phyloP scores from a whole-genome alignment of 2,888 invertebrate genomes.

The Sesamia inferens region DNA sequence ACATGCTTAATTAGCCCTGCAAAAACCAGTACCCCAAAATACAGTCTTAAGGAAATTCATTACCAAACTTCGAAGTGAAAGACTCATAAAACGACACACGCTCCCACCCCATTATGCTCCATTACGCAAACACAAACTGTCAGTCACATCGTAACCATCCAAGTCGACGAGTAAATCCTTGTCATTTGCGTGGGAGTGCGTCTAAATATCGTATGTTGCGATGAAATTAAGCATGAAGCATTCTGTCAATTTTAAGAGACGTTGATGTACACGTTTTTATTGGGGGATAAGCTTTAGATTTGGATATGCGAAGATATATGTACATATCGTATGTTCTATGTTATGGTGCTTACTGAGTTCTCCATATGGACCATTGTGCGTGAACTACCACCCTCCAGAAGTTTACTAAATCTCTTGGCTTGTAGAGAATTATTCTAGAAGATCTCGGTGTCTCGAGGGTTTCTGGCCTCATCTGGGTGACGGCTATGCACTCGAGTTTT shows the following conservation, averaged over 20 bases:
- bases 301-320: neutral
- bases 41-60: conserved; percentile 10
- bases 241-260: conserved; percentile 18
- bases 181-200: conserved; percentile 33
- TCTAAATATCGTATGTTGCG: conserved; percentile 34
- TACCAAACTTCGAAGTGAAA: conserved; percentile 16
- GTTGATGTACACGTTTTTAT: conserved; percentile 37
- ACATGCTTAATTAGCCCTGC: neutral
- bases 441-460: too few relatives aligned
- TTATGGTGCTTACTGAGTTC: too few relatives aligned
- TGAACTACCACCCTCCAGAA: too few relatives aligned
- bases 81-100: conserved; percentile 29
- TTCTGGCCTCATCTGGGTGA: too few relatives aligned
- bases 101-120: conserved; percentile 8
- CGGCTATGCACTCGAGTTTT: too few relatives aligned
- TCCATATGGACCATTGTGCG: too few relatives aligned
- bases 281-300: neutral
- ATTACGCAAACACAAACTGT: conserved; percentile 42
- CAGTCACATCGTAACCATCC: conserved; percentile 37
- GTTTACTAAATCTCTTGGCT: too few relatives aligned
- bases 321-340: too few relatives aligned
- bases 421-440: too few relatives aligned
- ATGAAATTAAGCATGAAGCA: conserved; percentile 29
- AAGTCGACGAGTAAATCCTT: conserved; percentile 36
- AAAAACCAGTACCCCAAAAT: neutral